phyloP scores from a whole-genome alignment of 2,797 vertebrate genomes.

The Pygocentrus nattereri region DNA sequence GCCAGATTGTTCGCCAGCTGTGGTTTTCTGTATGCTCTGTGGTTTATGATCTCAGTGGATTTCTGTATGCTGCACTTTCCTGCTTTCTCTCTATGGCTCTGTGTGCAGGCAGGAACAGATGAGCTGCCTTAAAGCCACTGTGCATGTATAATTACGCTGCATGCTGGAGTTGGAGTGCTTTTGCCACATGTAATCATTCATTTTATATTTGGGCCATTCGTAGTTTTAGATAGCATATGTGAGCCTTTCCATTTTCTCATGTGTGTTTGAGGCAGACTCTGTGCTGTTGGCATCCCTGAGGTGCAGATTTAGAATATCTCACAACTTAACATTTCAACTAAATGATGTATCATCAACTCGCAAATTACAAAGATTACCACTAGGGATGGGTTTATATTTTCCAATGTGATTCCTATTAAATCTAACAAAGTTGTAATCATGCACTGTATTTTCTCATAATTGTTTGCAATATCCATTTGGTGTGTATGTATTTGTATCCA shows the following conservation, averaged over 20 bases:
- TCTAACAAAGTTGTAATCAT: no score
- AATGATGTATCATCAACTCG: no score
- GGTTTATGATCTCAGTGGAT: conserved; percentile 6
- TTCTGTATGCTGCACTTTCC: conserved; percentile 8
- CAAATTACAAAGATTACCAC: no score
- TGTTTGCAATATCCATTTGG: no score
- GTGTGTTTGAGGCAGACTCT: background rate
- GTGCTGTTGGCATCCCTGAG: no score
- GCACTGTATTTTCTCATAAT: no score
- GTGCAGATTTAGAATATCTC: no score
- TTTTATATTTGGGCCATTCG: conserved; percentile 6
- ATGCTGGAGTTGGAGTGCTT: background rate
- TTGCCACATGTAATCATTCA: conserved; percentile 13
- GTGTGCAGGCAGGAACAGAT: background rate
- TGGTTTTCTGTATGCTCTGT: conserved; percentile 12
- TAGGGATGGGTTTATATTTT: no score
- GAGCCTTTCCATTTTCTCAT: background rate
- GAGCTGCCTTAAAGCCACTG: background rate
- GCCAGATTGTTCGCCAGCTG: conserved; percentile 5
- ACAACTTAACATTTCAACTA: no score
- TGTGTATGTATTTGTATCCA: no score
- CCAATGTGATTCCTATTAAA: no score
- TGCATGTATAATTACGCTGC: background rate
- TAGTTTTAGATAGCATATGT: background rate
- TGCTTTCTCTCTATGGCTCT: background rate